Base-by-base conservation (phyloP, 64 coral and sea anemone genomes). In the Cladopsammia gracilis region DNA sequence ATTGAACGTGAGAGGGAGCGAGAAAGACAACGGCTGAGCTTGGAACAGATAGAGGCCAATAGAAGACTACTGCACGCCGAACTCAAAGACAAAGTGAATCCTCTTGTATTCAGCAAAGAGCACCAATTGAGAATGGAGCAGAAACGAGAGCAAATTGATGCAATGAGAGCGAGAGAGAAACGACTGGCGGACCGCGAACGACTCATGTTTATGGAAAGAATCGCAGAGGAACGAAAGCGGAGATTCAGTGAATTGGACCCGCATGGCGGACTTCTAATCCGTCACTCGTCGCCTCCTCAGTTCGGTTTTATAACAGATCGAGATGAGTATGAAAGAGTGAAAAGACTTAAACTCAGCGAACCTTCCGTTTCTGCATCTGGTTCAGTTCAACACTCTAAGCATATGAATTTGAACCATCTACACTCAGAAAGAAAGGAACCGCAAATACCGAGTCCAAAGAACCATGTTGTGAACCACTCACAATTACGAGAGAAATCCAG, bases 41-140 rank as follows among this genome's bases (percentile, higher is more conserved):
- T 98, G n/a, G 96, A 98, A 77, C 96, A 98, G 86, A 86, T 98
- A 5, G 96, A 98, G 50, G 96, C 91, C 62, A 98, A 98, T 54
- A 89, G 96, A 18, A 80, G 96, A 42, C 71, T 98, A 10, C 83
- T 98, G 71, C 96, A 98, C 65, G 92, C 93, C 45, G 96, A 98
- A 42, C 92, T 98, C 25, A 98, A 98, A 76, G 96, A 98, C 45
- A 98, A 98, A 89, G 89, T 98, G 25, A 98, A 98, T 34, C 96
- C 96, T 23, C 65, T 98, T 2, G 96, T 98, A 12, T 90, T 98
- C 42, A 94, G 90, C 73, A 92, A 87, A 18, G 96, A 98, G 16
- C 78, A 78, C 25, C 90, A 77, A 15, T 69, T 93, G 6, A 82
- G 96, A 53, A 89, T 90, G 64, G 74, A 93, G 49, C 92, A 97